Evolutionary conservation across 64 coral and sea anemone genomes (phyloP), one percentile per base, ranked within the genome.

Genomic region (Montipora foliosa): DNA sequence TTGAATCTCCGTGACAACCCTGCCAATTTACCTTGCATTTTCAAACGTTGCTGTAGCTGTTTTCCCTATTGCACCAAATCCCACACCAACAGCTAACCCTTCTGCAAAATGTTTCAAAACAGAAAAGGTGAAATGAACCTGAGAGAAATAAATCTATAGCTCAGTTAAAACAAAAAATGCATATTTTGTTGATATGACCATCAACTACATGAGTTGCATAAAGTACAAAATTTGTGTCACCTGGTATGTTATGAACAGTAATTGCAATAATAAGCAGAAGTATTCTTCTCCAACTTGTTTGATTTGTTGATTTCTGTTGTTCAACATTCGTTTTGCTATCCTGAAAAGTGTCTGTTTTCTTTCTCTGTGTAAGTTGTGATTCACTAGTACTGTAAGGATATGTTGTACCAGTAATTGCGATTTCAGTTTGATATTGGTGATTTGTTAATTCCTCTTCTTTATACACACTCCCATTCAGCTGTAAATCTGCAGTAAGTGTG

Each of bases 211-310:
- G 12, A 67, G 4, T 67, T 67, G 11, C 62, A 71, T n/a, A 24
- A 68, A 16, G 8, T 17, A 5, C 14, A 4, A 24, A 71, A 5
- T 11, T 5, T 1, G 68, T 70, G 44, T 78, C 92, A 99, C 98
- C 98, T 94, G 98, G 98, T 83, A 99, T 96, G 87, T 99, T 99
- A 58, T 99, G 98, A 12, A 99, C 92, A 64, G 98, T 99, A 52
- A 99, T 99, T 73, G 98, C 98, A 89, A 99, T 94, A 14, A 99
- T 99, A 10, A 99, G 76, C 19, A 99, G 67, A 44, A 99, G 48
- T 57, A 99, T 96, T 92, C 95, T 96, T 44, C 84, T 99, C 98
- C 98, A 99, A 11, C 92, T 94, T 17, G 87, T 85, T 5, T 94
- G 13, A 24, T 95, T 78, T 71, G 76, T 14, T 88, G 52, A 85